These are phyloP conservation scores for Campopleginae sp. DNA, from an alignment of 2,888 invertebrate genomes.

Conservation along the genomic window DNA sequence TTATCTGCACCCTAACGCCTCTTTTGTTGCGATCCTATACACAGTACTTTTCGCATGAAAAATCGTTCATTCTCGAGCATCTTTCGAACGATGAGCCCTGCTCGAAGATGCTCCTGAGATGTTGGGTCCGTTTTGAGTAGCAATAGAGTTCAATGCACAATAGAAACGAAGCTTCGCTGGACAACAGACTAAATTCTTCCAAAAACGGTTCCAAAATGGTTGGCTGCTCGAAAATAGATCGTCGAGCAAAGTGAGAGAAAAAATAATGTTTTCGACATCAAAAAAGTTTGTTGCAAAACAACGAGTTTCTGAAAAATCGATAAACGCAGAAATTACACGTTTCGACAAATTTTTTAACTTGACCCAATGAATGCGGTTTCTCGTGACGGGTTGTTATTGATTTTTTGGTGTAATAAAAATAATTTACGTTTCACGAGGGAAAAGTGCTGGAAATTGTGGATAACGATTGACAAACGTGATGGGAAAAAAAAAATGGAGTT, in stretches of 20 bases:
- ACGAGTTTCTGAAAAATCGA: neutral
- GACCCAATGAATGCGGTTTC: neutral
- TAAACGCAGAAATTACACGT: no score
- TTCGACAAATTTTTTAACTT: neutral
- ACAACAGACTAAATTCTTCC: conserved; percentile 22
- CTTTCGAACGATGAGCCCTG: conserved; percentile 73
- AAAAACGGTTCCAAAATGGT: conserved; percentile 21
- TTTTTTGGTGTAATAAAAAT: neutral
- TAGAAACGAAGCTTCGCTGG: conserved; percentile 26
- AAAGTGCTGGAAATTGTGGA: conserved; percentile 51
- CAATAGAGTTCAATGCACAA: conserved; percentile 39
- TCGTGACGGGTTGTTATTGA: neutral
- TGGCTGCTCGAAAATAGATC: conserved; percentile 56
- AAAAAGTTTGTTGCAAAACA: neutral
- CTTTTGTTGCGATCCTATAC: conserved; percentile 69
- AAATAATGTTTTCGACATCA: neutral
- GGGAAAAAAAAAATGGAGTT: conserved; percentile 35
- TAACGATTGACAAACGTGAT: conserved; percentile 58
- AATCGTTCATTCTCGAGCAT: conserved; percentile 64
- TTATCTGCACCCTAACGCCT: conserved; percentile 74
- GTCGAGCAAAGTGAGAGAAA: neutral
- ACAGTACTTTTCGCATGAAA: conserved; percentile 64
- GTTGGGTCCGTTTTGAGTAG: conserved; percentile 21
- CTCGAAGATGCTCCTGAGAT: conserved; percentile 37
- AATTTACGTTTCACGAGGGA: neutral